Evolutionary conservation across 2,113 vertebrate genomes (phyloP), one percentile per base, ranked within the genome.

Genomic region (Gobius niger): DNA sequence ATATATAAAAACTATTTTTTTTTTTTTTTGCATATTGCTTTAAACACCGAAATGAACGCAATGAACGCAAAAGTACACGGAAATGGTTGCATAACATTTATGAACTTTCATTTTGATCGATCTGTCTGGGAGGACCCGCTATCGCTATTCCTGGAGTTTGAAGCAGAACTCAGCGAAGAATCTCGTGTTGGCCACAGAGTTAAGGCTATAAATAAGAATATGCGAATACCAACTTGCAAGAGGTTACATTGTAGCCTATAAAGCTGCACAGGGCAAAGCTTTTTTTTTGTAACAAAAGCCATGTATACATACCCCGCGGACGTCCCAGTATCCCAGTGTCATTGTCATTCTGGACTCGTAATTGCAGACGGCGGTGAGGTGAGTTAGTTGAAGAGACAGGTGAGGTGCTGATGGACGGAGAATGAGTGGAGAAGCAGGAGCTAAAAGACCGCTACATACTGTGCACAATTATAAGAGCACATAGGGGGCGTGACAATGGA

Each of bases 291-390:
- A 44, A 47, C 6, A 44, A 18, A 19, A 42, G 13, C 13, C 12
- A 0, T 1, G 0, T 7, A 0, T 14, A 84, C 93, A 95, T 83
- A 96, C 95, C 93, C 95, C 95, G 2, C 94, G 90, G 4, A 94
- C 94, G 7, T 96, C 94, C 95, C 95, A 96, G 73, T 96, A 96
- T 40, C 84, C 93, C 53, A 96, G 80, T 44, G 75, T 88, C 93
- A 94, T 82, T 0, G 86, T 6, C 81, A 91, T 93, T 6, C 64
- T 83, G 63, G 2, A 9, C 24, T 34, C 24, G 11, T 16, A 10
- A n/a, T 1, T 13, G 0, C 4, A 11, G 56, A 6, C 11, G 3
- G n/a, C n/a, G 10, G 24, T 24, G 18, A 18, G 7, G 8, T 52
- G 18, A 18, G 47, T 15, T 50, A n/a, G n/a, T n/a, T n/a, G 47